Base-by-base conservation (phyloP, 2,888 invertebrate genomes). In the Dichetophora obliterata region DNA sequence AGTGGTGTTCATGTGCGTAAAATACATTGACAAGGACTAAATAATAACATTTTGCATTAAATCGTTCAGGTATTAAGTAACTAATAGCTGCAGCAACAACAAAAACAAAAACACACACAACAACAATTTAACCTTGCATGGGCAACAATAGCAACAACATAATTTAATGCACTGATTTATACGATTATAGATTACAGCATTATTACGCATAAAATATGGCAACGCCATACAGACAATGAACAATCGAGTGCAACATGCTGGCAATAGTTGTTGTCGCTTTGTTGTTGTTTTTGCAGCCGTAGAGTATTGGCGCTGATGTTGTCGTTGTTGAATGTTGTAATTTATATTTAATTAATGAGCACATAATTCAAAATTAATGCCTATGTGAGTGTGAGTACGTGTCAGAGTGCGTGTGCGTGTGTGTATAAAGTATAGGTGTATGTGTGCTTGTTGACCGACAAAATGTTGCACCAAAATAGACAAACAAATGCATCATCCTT, bases 181-280 rank as follows among this genome's bases (percentile, higher is more conserved):
- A 57, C 14, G 74, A 66, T 65, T 74, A 74, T 74, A 74, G 66
- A 74, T 74, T 66, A 74, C 65, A 66, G 65, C 52, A 74, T 74
- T 57, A 66, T 74, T 74, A 74, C 61, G 24, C 54, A 66, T 52
- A 34, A 74, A 74, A 74, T 74, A 74, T 66, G 54, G 54, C 65
- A 65, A 74, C 65, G 37, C 54, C 48, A 34, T 59, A 19, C 59
- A 37, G 19, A 71, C 57, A 71, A 66, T 34, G 54, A 50, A 63
- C 11, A 59, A 59, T 59, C 16, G 27, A 22, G 27, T 34, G 34
- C 43, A 50, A 66, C 37, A 66, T 48, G 48, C 19, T 24, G 66
- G 61, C 50, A 43, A 24, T 75, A 63, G 75, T 65, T 76, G 75
- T 73, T 57, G 50, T 48, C 5, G 52, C 52, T 57, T 5, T 31